Evolutionary conservation across 2,888 invertebrate genomes (phyloP).

Genomic region (Napeogenes sylphis): DNA sequence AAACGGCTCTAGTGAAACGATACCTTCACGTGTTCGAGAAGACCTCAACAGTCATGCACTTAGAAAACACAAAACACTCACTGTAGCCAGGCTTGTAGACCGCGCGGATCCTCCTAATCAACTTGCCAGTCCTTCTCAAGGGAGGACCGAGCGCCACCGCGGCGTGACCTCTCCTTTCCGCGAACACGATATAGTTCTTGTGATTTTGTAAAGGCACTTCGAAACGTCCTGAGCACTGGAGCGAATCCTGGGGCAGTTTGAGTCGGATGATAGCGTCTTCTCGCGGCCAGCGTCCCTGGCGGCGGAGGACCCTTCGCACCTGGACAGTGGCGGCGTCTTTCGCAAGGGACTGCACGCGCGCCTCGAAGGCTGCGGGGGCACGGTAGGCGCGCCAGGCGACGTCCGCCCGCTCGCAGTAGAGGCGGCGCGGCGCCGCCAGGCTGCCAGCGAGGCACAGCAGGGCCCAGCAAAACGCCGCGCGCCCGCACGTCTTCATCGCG

Average conservation of each 20-base stretch:
- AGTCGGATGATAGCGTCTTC: conserved; percentile 62
- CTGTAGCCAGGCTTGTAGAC: conserved; percentile 74
- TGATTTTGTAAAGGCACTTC: conserved; percentile 69
- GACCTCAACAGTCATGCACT: conserved; percentile 45
- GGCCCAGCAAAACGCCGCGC: conserved; percentile 72
- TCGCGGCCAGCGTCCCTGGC: conserved; percentile 67
- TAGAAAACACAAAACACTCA: conserved; percentile 61
- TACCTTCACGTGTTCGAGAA: conserved; percentile 29
- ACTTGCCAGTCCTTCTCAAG: conserved; percentile 61
- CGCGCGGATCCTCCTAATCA: conserved; percentile 66
- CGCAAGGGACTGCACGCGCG: conserved; percentile 67
- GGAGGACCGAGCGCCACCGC: conserved; percentile 72
- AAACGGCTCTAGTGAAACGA: conserved; percentile 19
- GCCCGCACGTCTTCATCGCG: conserved; percentile 72
- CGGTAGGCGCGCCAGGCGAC: conserved; percentile 75
- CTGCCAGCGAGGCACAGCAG: conserved; percentile 58
- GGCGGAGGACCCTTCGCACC: conserved; percentile 62
- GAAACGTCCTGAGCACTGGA: conserved; percentile 66
- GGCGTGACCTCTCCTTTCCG: conserved; percentile 65
- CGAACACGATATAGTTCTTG: conserved; percentile 72
- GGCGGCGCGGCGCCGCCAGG: conserved; percentile 58
- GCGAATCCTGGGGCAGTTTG: conserved; percentile 49
- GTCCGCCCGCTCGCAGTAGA: conserved; percentile 75
- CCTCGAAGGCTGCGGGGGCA: conserved; percentile 73
- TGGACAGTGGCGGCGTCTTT: conserved; percentile 66